phyloP scores from a whole-genome alignment of 2,113 vertebrate genomes.

The Phasianus colchicus region DNA sequence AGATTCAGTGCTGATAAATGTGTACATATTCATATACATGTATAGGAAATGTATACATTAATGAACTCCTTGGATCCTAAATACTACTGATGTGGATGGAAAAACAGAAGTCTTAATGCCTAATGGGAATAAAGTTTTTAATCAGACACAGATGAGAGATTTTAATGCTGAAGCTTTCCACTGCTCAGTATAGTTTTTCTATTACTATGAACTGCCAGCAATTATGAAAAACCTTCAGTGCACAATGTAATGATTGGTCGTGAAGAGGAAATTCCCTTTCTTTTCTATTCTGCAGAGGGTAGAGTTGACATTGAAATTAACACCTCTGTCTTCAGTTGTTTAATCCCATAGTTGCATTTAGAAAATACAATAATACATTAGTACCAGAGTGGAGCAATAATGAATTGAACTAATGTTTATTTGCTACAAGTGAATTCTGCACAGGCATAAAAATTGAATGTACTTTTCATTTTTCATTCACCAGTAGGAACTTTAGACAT shows the following conservation, averaged over 20 bases:
- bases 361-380: background rate
- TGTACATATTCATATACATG: background rate
- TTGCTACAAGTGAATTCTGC: background rate
- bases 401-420: background rate
- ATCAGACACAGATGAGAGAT: background rate
- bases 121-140: background rate
- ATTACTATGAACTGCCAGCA: background rate
- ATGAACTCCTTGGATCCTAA: background rate
- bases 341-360: background rate
- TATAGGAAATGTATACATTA: background rate
- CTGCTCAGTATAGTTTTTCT: background rate
- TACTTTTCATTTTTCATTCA: conserved; percentile 45
- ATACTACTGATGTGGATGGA: background rate
- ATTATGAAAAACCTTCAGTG: background rate
- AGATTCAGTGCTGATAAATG: background rate
- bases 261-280: background rate
- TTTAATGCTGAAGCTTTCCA: background rate
- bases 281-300: conserved; percentile 5
- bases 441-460: background rate
- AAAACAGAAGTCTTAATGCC: background rate
- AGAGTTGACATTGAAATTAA: conserved; percentile 5
- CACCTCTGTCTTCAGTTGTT: conserved; percentile 19
- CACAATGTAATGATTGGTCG: background rate
- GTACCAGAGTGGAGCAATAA: background rate
- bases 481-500: background rate